Base-by-base conservation (phyloP, 2,113 vertebrate genomes). In the Bostrychus sinensis region DNA sequence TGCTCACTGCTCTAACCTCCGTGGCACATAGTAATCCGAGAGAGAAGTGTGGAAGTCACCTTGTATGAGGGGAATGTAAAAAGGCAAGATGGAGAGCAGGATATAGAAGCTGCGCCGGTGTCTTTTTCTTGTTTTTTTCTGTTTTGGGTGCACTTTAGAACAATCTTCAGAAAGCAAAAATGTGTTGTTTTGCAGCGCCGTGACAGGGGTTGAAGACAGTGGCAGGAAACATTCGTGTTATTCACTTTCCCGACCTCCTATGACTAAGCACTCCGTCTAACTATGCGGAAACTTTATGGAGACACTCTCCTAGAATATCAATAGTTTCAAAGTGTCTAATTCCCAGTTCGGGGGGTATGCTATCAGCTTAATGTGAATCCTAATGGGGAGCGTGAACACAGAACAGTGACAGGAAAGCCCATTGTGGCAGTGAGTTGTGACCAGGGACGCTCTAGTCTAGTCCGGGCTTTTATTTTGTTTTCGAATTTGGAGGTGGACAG, bases 401-500 rank as follows among this genome's bases (percentile, higher is more conserved):
- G 23, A 72, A 68, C 62, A 75, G 74, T 71, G 77, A 68, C 66
- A 81, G 72, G 67, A 83, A 84, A 83, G 64, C 77, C 75, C 72
- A 68, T 61, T 53, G 77, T 41, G 26, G 38, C 13, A 4, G 41
- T 43, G 48, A 68, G 75, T 72, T 45, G 66, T 72, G 80, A 73
- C 10, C 30, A 69, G 46, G 53, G 62, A 51, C 19, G 72, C 60
- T 83, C 75, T 85, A 68, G 82, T 82, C 62, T 77, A 28, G 10
- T 77, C 59, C 48, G 1, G 39, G 71, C 69, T 77, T 85, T 89
- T 83, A 78, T 86, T 86, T 86, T 87, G 72, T 89, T 88, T 91
- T 86, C 76, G 81, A 87, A 86, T n/a, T 79, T 61, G 56, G 78
- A 89, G 86, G 68, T 86, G 85, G 84, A 73, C 70, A 72, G 82